Evolutionary conservation across 2,888 invertebrate genomes (phyloP).

Genomic region (Trichopria drosophilae): DNA sequence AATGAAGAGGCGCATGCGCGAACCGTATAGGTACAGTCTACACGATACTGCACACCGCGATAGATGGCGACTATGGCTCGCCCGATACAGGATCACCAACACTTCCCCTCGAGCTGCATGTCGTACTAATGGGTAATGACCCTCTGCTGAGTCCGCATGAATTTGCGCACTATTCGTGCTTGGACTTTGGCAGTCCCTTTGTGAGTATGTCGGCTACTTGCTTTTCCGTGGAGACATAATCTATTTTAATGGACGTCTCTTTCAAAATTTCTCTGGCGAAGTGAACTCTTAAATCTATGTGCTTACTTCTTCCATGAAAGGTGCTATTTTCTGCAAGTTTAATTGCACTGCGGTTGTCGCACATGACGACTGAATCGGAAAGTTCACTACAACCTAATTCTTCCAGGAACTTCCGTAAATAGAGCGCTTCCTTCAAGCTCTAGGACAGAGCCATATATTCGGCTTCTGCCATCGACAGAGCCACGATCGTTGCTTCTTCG

Average conservation of each 20-base stretch:
- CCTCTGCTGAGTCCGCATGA: no score
- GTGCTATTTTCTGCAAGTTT: constrained; percentile 14
- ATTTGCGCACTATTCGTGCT: no score
- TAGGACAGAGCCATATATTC: constrained; percentile 29
- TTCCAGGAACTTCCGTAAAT: constrained; percentile 13
- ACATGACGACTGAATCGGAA: constrained; percentile 9
- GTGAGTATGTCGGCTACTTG: constrained; percentile 25
- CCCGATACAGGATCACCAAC: no score
- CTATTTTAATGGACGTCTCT: constrained; percentile 1
- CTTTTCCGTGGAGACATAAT: constrained; percentile 14
- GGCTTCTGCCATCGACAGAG: constrained; percentile 2
- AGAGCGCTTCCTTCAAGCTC: constrained; percentile 24
- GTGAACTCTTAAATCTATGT: constrained; percentile 21
- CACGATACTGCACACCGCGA: no score
- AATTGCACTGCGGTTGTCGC: constrained; percentile 27
- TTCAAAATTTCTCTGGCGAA: constrained; percentile 17
- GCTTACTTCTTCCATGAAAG: constrained; percentile 21
- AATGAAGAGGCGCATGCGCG: no score
- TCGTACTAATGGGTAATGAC: no score
- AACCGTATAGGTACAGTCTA: no score
- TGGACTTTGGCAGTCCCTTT: no score
- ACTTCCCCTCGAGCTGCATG: constrained; percentile 19
- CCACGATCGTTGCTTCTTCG: constrained; percentile 6
- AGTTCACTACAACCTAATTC: constrained; percentile 26
- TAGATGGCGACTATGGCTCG: no score